phyloP scores from a whole-genome alignment of 2,797 vertebrate species.

The Enteromius viviparus region DNA sequence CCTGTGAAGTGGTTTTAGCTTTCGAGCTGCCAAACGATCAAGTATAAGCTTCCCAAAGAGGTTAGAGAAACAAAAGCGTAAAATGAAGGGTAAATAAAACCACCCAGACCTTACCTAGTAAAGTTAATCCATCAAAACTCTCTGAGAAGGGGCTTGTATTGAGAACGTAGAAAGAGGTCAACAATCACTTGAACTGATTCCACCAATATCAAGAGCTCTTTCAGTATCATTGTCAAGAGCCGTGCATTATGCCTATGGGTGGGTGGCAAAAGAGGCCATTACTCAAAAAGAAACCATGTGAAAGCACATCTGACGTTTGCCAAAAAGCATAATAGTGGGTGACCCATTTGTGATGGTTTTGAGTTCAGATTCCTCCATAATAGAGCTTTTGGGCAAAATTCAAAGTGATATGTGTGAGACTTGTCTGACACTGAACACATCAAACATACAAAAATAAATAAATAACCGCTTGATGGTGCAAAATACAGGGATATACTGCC shows the following conservation, averaged over 20 bases:
- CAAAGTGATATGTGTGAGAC: neutral
- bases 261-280: neutral
- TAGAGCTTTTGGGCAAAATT: constrained; percentile 16
- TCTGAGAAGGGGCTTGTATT: neutral
- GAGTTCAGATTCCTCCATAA: neutral
- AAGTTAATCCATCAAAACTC: neutral
- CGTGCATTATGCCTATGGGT: neutral
- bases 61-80: neutral
- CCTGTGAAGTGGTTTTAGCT: neutral
- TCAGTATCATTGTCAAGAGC: neutral
- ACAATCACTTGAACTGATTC: neutral
- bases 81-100: neutral
- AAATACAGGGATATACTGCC: neutral
- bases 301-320: constrained; percentile 2
- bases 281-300: neutral
- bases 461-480: no score
- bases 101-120: neutral
- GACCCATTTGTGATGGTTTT: constrained; percentile 29
- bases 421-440: neutral
- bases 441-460: neutral
- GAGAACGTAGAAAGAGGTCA: neutral
- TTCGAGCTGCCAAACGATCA: neutral
- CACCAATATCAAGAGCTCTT: constrained; percentile 7
- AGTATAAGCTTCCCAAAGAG: neutral
- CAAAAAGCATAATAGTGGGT: constrained; percentile 11